Evolutionary conservation across 2,113 vertebrate genomes (phyloP).

Genomic region (Romanogobio albipinnatus): DNA sequence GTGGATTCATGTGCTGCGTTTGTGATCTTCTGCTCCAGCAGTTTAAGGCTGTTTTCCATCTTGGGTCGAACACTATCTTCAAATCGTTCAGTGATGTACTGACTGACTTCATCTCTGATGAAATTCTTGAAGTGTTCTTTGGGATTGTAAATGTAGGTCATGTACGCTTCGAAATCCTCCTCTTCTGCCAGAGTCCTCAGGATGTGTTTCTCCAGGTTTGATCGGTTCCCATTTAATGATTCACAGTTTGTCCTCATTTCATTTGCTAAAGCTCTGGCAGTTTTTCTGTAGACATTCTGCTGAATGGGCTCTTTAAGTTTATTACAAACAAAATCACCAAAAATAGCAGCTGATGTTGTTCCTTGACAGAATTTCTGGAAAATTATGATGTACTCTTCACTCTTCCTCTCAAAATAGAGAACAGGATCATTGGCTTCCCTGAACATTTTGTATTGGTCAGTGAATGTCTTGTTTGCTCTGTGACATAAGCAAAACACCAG

Average conservation of each 20-base stretch:
- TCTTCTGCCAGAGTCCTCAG: background rate
- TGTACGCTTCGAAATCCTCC: rapidly evolving
- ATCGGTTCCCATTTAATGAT: background rate
- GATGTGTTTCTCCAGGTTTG: background rate
- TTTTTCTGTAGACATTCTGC: conserved; percentile 50
- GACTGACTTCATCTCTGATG: too few species aligned
- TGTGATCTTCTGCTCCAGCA: too few species aligned
- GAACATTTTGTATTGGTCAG: conserved; percentile 59
- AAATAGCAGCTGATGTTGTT: conserved; percentile 62
- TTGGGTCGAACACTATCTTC: too few species aligned
- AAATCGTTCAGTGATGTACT: too few species aligned
- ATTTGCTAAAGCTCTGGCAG: conserved; percentile 45
- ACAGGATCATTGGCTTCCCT: conserved; percentile 63
- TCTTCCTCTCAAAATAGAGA: conserved; percentile 62
- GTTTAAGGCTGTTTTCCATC: too few species aligned
- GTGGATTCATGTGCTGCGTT: too few species aligned
- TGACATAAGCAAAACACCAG: conserved; percentile 61
- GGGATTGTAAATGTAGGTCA: background rate
- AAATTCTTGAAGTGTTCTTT: too few species aligned
- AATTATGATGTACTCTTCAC: conserved; percentile 63
- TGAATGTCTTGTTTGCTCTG: conserved; percentile 57
- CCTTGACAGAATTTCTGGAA: conserved; percentile 54
- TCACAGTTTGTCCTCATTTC: background rate
- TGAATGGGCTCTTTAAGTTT: conserved; percentile 63
- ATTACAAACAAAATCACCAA: conserved; percentile 63